Percentiles rank a stretch among this genome's conserved stretches.
phyloP scores from a whole-genome alignment of 2,888 invertebrate genomes.

The Drosophila monieri region DNA sequence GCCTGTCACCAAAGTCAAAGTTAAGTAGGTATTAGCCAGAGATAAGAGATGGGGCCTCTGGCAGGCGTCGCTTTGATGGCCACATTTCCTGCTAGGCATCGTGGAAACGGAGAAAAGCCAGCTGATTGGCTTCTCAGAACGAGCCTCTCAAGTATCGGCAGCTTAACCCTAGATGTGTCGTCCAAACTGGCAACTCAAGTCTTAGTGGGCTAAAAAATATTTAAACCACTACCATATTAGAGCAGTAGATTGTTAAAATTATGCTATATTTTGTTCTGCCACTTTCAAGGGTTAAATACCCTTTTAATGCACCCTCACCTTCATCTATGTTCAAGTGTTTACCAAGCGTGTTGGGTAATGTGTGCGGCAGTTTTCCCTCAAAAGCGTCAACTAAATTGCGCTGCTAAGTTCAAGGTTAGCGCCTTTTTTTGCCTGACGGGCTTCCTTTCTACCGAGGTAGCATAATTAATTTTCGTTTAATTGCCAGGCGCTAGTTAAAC shows the following conservation, averaged over 20 bases:
- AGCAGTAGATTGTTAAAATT: neutral
- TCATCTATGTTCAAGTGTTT: neutral
- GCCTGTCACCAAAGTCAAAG: conserved; percentile 73
- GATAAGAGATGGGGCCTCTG: conserved; percentile 11
- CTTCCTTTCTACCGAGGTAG: conserved; percentile 48
- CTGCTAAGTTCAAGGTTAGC: conserved; percentile 67
- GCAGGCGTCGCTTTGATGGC: conserved; percentile 16
- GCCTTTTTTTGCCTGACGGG: conserved; percentile 51
- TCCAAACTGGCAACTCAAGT: neutral
- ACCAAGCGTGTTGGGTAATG: conserved; percentile 17
- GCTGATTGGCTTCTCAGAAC: conserved; percentile 60
- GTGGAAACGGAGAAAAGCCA: conserved; percentile 38
- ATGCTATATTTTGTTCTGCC: neutral
- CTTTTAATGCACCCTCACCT: conserved; percentile 1
- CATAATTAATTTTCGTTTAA: conserved; percentile 76
- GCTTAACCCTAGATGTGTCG: conserved; percentile 22
- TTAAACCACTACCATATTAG: neutral
- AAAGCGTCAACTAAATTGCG: conserved; percentile 33
- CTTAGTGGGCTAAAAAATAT: neutral
- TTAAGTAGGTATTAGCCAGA: conserved; percentile 69
- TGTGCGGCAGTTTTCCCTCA: neutral
- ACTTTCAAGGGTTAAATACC: conserved; percentile 9
- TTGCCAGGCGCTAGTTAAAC: conserved; percentile 77
- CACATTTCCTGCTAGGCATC: conserved; percentile 57
- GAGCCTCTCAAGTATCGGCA: conserved; percentile 9